Evolutionary conservation across 2,113 vertebrate species (phyloP).

Genomic region (Lethenteron camtschaticum): DNA sequence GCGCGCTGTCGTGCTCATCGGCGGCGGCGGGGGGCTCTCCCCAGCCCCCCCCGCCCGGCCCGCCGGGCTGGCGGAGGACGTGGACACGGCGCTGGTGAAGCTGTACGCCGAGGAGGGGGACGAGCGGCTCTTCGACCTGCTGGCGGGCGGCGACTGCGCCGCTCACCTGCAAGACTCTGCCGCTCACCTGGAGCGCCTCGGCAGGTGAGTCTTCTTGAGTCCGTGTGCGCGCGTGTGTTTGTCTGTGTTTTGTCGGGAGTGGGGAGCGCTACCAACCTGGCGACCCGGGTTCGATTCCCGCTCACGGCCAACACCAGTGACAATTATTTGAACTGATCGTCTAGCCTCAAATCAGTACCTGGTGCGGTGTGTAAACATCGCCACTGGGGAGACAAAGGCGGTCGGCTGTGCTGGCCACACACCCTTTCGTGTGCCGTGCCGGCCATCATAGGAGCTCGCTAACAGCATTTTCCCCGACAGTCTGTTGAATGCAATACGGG

Average conservation of each 20-base stretch:
- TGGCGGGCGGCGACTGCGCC: conserved; percentile 58
- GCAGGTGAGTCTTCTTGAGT: conserved; percentile 40
- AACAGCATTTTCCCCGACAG: too few species aligned
- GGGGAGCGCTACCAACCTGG: not conserved
- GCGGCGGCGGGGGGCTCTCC: not conserved
- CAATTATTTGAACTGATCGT: too few species aligned
- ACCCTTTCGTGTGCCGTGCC: too few species aligned
- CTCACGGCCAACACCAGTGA: too few species aligned
- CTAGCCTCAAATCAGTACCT: too few species aligned
- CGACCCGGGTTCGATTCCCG: not conserved
- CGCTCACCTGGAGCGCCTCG: conserved; percentile 77
- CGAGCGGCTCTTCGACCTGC: conserved; percentile 62
- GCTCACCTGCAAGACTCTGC: conserved; percentile 60
- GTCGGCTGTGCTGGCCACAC: too few species aligned
- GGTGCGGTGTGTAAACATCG: too few species aligned
- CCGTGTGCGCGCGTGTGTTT: not conserved
- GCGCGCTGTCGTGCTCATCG: conserved; percentile 25
- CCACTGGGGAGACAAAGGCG: too few species aligned
- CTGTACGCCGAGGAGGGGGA: conserved; percentile 71
- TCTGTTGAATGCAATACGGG: not conserved
- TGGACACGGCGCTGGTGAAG: conserved; percentile 78
- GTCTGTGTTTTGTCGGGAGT: not conserved
- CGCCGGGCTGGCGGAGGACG: conserved; percentile 50
- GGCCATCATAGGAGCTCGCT: too few species aligned
- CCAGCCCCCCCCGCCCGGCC: too few species aligned